Base-by-base conservation (phyloP, 2,888 invertebrate genomes). In the Brachynemurus nebulosus region DNA sequence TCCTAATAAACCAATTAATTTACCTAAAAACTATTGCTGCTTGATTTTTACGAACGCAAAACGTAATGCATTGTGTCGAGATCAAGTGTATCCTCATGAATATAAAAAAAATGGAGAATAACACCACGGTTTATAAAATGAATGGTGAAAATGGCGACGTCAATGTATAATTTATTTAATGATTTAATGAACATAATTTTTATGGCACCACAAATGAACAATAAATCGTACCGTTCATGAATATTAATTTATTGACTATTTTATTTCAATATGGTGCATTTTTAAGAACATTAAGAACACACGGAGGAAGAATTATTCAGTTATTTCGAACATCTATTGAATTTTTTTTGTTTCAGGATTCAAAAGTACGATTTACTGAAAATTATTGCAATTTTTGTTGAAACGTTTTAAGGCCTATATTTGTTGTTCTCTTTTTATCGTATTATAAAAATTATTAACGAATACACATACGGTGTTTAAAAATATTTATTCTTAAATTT, bases 171-270 rank as follows among this genome's bases (percentile, higher is more conserved):
- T 12, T 30, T 37, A 37, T n/a, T 11, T n/a, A 37, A 17, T 19
- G 37, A 36, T 18, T n/a, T 16, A 40, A 40, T 40, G 21, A 40
- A 25, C 8, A 20, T 20, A 25, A 12, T 12, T 16, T 20, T 40
- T 40, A 25, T 40, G 40, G 23, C 40, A 40, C 40, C 30, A 30
- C 30, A 30, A 30, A 30, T 14, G n/a, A 30, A 30, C n/a, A 12
- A 12, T 6, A 30, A 30, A 30, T 14, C 14, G 30, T 30, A 30
- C 14, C 14, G n/a, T 30, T 11, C 30, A 30, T 30, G 30, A 30
- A 30, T 14, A 30, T 30, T 30, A 4, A 30, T 12, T n/a, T 12
- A 30, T 12, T 30, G 30, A 4, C 30, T 30, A 4, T 30, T n/a
- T 14, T n/a, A 30, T 30, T 12, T 12, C 5, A 6, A 3, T 30